These are phyloP conservation scores for Azemiops feae DNA, from an alignment of 2,113 vertebrate genomes.

Conservation along the genomic window DNA sequence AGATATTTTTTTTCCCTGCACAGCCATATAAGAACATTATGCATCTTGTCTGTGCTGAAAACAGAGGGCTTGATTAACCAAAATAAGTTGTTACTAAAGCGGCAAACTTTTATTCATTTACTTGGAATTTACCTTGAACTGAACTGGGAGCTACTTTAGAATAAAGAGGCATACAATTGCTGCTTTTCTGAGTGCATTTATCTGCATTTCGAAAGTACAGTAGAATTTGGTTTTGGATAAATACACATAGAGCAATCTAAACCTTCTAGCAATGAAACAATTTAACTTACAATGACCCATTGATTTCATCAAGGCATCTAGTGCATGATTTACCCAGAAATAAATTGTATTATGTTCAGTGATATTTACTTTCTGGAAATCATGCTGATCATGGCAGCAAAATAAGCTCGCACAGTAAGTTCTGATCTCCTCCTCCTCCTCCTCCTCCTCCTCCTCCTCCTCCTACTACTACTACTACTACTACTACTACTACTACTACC, in stretches of 20 bases:
- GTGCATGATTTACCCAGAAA: neutral
- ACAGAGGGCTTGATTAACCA: no score
- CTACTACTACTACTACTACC: no score
- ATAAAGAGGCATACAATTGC: neutral
- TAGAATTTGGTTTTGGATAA: neutral
- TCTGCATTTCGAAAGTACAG: neutral
- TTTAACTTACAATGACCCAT: neutral
- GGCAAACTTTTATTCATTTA: neutral
- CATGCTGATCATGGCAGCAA: neutral
- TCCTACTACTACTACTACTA: no score
- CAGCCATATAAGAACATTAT: neutral
- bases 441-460: no score
- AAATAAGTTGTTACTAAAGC: neutral
- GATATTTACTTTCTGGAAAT: neutral
- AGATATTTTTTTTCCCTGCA: neutral
- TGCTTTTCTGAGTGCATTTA: neutral
- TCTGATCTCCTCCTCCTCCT: no score
- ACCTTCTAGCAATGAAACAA: neutral
- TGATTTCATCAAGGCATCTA: neutral
- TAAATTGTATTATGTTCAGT: neutral
- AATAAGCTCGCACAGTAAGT: neutral
- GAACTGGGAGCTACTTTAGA: neutral
- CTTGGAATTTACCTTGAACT: neutral
- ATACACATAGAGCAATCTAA: neutral
- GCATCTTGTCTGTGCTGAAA: neutral